phyloP scores from a whole-genome alignment of 2,888 invertebrate genomes.

The Sturmia bella region DNA sequence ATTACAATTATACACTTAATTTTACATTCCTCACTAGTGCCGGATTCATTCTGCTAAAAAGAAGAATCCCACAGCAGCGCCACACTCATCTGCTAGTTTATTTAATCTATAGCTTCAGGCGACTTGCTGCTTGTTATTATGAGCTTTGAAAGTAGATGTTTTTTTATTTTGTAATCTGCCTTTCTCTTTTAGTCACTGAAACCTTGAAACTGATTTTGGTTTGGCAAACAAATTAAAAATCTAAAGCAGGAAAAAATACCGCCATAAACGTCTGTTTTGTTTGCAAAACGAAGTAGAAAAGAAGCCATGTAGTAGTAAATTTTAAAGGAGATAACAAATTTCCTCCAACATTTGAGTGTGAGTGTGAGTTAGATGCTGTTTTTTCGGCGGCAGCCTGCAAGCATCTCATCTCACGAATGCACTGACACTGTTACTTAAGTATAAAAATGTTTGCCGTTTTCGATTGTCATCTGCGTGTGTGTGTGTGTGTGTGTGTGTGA shows the following conservation, averaged over 20 bases:
- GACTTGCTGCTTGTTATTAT: not conserved
- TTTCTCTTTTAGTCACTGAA: not conserved
- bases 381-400: slow-evolving; percentile 78
- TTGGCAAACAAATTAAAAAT: slow-evolving; percentile 64
- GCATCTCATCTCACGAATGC: slow-evolving; percentile 74
- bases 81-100: slow-evolving; percentile 3
- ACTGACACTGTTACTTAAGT: slow-evolving; percentile 32
- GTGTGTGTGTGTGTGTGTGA: not conserved
- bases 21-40: slow-evolving; percentile 50
- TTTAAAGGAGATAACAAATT: not conserved
- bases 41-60: slow-evolving; percentile 38
- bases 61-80: not conserved
- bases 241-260: slow-evolving; percentile 8
- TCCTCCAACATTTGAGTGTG: slow-evolving; percentile 70
- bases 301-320: not conserved
- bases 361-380: slow-evolving; percentile 77
- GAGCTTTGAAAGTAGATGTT: slow-evolving; percentile 16
- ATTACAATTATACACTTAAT: slow-evolving; percentile 19
- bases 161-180: slow-evolving; percentile 5
- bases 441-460: not conserved
- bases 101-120: slow-evolving; percentile 40
- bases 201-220: slow-evolving; percentile 25
- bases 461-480: not conserved
- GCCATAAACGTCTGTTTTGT: slow-evolving; percentile 9
- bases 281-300: not conserved